Percentiles rank a stretch among this genome's conserved stretches.
phyloP scores from a whole-genome alignment of 1,140 invertebrate species.

The Galendromus occidentalis region DNA sequence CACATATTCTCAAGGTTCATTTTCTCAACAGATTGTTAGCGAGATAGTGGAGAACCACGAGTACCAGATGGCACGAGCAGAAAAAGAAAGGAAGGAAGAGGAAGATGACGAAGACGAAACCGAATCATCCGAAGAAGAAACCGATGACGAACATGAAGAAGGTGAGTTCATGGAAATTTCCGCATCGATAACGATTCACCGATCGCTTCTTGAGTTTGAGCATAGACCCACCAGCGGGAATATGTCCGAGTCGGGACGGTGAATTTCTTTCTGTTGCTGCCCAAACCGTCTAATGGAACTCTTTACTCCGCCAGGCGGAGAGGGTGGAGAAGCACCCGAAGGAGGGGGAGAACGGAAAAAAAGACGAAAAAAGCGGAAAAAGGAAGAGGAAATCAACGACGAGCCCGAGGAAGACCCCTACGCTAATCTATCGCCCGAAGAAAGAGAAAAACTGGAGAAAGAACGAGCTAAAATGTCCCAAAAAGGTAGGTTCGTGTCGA shows the following conservation, averaged over 20 bases:
- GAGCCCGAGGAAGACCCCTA: conserved; percentile 2
- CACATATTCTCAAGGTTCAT: neutral
- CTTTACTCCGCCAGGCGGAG: neutral
- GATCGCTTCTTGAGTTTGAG: too few species aligned
- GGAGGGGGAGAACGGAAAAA: neutral
- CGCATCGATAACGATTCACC: too few species aligned
- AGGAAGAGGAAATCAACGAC: conserved; percentile 1
- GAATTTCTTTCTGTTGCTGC: too few species aligned
- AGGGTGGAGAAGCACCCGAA: neutral
- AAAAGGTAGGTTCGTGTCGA: neutral
- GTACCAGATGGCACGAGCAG: conserved; percentile 10
- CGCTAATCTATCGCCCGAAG: conserved; percentile 5
- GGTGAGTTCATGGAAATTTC: neutral
- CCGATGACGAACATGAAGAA: neutral
- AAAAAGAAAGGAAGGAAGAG: conserved; percentile 6
- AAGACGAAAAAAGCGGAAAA: neutral
- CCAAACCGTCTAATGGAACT: too few species aligned
- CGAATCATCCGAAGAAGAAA: neutral
- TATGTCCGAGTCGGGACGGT: too few species aligned
- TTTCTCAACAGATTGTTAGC: neutral
- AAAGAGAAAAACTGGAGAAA: neutral
- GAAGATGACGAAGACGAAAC: conserved; percentile 9
- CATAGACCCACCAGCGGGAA: too few species aligned
- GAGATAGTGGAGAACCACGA: conserved; percentile 11
- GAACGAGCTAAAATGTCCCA: conserved; percentile 3